Evolutionary conservation across 2,797 vertebrate species (phyloP).

Genomic region (Brachyalestes nurse): DNA sequence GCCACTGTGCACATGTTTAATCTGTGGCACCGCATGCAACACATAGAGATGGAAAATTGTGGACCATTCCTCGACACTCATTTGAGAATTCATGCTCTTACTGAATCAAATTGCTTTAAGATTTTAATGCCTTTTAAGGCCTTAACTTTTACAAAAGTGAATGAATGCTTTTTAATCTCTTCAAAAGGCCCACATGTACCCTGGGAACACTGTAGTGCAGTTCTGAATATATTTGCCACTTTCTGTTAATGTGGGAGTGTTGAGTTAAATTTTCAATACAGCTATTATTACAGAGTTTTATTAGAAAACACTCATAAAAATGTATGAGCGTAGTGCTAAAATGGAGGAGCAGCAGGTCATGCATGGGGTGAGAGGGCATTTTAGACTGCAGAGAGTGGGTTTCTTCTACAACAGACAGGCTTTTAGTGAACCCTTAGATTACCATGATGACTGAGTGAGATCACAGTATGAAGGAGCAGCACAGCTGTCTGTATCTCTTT

Average conservation of each 20-base stretch:
- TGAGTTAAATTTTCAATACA: not conserved
- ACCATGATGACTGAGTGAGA: conserved; percentile 40
- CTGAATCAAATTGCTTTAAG: no score
- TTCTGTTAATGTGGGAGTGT: not conserved
- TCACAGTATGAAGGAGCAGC: conserved; percentile 52
- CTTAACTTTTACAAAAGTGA: no score
- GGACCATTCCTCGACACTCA: no score
- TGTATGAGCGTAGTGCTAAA: not conserved
- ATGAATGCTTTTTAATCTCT: not conserved
- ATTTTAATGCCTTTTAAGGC: no score
- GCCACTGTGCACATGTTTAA: not conserved
- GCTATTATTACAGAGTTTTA: not conserved
- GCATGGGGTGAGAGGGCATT: conserved; percentile 8
- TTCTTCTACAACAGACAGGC: conserved; percentile 39
- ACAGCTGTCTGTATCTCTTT: conserved; percentile 45
- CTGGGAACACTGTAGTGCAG: not conserved
- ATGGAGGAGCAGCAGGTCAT: conserved; percentile 18
- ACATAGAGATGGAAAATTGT: no score
- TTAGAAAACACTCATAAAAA: not conserved
- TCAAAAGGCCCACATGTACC: not conserved
- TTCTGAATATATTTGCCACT: not conserved
- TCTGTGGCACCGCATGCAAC: no score
- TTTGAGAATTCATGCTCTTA: not conserved
- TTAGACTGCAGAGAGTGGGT: conserved; percentile 4
- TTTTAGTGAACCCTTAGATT: conserved; percentile 51